These are phyloP conservation scores for Nothobranchius kuhntae DNA, from an alignment of 2,113 vertebrate genomes.

Conservation along the genomic window DNA sequence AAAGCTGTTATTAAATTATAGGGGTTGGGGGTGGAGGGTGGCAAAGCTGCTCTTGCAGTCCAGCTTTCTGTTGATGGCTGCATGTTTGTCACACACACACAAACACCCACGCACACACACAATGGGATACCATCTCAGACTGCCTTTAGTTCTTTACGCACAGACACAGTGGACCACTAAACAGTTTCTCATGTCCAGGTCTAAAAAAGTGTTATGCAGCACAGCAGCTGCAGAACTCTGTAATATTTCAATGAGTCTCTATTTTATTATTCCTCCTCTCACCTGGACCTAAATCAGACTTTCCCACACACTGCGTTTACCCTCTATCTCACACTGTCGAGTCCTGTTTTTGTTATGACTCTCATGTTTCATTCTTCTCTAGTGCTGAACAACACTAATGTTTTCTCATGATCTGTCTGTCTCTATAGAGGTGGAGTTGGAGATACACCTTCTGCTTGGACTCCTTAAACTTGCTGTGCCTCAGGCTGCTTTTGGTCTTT, in stretches of 20 bases:
- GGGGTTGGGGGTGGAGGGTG: neutral
- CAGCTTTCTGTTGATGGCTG: slow-evolving; percentile 44
- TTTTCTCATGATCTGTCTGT: slow-evolving; percentile 26
- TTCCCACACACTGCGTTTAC: slow-evolving; percentile 30
- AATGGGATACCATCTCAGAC: slow-evolving; percentile 41
- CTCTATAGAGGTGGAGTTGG: neutral
- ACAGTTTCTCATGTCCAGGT: no score
- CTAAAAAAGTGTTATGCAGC: neutral
- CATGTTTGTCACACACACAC: slow-evolving; percentile 41
- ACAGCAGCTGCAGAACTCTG: slow-evolving; percentile 4
- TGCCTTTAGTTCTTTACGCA: slow-evolving; percentile 58
- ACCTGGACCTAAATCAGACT: slow-evolving; percentile 46
- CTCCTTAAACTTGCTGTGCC: neutral
- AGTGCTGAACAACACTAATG: neutral
- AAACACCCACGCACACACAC: neutral
- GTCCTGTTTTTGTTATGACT: slow-evolving; percentile 59
- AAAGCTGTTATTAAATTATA: slow-evolving; percentile 2
- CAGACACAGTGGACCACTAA: slow-evolving; percentile 33
- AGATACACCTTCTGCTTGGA: neutral
- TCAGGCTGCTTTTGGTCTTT: neutral
- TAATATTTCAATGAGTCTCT: neutral
- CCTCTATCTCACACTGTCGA: slow-evolving; percentile 20
- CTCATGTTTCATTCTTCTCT: slow-evolving; percentile 40
- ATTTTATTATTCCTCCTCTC: slow-evolving; percentile 43
- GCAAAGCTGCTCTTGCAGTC: slow-evolving; percentile 17